Conservation (phyloP, 2,113 vertebrate species). For the Axis porcinus region DNA sequence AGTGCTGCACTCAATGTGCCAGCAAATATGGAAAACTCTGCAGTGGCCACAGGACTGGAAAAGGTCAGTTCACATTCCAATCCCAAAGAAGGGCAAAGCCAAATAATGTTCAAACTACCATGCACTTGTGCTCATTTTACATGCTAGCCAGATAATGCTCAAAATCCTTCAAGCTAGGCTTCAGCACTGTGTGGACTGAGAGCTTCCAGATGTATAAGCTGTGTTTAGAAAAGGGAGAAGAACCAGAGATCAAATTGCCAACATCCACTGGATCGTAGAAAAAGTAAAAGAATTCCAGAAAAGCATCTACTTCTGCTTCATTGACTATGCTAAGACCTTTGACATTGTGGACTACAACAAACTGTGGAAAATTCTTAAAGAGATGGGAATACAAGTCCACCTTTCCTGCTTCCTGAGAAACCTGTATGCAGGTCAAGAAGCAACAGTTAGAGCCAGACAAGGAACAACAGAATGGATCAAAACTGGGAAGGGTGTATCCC, state of each 20-base stretch:
- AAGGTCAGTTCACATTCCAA: not conserved
- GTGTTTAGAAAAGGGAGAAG: not conserved
- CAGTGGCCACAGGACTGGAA: not conserved
- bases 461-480: not conserved
- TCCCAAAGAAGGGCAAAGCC: not conserved
- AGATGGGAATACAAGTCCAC: not conserved
- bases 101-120: not conserved
- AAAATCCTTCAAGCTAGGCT: not conserved
- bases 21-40: not conserved
- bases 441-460: not conserved
- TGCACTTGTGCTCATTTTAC: not conserved
- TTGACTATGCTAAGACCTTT: not conserved
- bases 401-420: not conserved
- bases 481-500: not conserved
- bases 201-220: not conserved
- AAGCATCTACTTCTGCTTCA: not conserved
- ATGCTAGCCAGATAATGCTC: not conserved
- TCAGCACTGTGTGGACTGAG: not conserved
- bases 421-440: not conserved
- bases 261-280: not conserved
- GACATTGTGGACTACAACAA: not conserved
- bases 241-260: not conserved
- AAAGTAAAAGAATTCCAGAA: not conserved
- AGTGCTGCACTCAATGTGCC: not conserved
- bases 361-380: not conserved